Base-by-base conservation (phyloP, 2,797 vertebrate species). In the Manis javanica region DNA sequence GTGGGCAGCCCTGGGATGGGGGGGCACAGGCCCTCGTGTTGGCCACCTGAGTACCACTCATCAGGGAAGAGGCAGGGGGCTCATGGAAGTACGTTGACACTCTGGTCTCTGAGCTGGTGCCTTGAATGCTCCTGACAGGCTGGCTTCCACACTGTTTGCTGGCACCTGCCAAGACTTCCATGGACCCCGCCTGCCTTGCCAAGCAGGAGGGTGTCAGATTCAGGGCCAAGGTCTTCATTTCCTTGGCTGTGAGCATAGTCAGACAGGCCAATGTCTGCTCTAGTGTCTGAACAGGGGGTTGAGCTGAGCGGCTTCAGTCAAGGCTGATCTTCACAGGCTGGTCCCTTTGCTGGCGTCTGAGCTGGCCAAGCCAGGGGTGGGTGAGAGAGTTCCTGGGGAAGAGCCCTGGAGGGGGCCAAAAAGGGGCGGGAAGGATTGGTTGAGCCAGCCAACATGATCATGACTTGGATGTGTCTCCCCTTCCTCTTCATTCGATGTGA, bases 1-100 rank as follows among this genome's bases (percentile, higher is more conserved):
- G 78, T 92, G 95, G 95, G 72, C 15, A 64, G 18, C n/a, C 39
- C 3, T n/a, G 12, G 46, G 26, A 21, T 66, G 42, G 37, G 34
- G 0, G 5, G 26, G 29, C 3, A 13, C 16, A 26, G 7, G 6
- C 10, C 64, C 2, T 53, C 5, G 26, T 59, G n/a, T 26, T 16
- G 10, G 24, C 75, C 42, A n/a, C 59, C 42, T 68, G 29, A 66
- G 57, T 46, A n/a, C 31, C 18, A 88, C 57, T 0, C 34, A 37
- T 68, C 63, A 14, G 23, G 19, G 79, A 55, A 12, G n/a, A 49
- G 14, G 15, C 0, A 5, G 3, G 77, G 4, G 5, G 23, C 14
- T 39, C 31, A 49, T 4, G 24, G 0, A 15, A 1, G 55, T 2
- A n/a, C 37, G 68, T 63, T 37, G 59, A 53, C 19, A 21, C 31